phyloP scores from a whole-genome alignment of 64 coral and sea anemone species.

The Acropora yongei region DNA sequence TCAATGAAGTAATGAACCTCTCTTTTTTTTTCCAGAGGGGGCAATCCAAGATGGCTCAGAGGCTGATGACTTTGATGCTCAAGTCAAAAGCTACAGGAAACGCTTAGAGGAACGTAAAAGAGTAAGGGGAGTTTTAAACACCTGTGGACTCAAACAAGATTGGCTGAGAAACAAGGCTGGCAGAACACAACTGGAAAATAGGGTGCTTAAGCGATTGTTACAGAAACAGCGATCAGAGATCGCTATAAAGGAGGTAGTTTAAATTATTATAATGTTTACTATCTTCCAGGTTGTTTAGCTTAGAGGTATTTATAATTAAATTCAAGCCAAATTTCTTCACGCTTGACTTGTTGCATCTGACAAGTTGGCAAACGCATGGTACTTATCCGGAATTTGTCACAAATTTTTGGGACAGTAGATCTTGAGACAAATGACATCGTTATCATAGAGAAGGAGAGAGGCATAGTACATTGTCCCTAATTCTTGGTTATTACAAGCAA shows the following conservation, averaged over 20 bases:
- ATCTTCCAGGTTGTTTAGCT: too few species aligned
- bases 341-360: too few species aligned
- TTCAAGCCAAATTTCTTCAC: too few species aligned
- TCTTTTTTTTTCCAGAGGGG: background rate
- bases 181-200: constrained; percentile 76
- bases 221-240: constrained; percentile 47
- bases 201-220: constrained; percentile 74
- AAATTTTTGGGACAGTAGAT: too few species aligned
- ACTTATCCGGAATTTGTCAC: too few species aligned
- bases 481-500: too few species aligned
- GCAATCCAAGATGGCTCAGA: constrained; percentile 3
- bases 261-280: background rate
- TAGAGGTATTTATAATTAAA: too few species aligned
- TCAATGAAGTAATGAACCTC: background rate
- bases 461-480: too few species aligned
- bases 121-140: constrained; percentile 55
- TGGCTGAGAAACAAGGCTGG: constrained; percentile 74
- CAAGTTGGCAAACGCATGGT: too few species aligned
- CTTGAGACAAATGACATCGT: too few species aligned
- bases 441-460: too few species aligned
- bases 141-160: constrained; percentile 68
- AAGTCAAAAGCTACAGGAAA: constrained; percentile 74
- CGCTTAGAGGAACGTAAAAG: constrained; percentile 81
- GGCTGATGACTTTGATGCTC: background rate
- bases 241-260: constrained; percentile 52